phyloP scores from a whole-genome alignment of 2,888 invertebrate species.

The Diaperis boleti region DNA sequence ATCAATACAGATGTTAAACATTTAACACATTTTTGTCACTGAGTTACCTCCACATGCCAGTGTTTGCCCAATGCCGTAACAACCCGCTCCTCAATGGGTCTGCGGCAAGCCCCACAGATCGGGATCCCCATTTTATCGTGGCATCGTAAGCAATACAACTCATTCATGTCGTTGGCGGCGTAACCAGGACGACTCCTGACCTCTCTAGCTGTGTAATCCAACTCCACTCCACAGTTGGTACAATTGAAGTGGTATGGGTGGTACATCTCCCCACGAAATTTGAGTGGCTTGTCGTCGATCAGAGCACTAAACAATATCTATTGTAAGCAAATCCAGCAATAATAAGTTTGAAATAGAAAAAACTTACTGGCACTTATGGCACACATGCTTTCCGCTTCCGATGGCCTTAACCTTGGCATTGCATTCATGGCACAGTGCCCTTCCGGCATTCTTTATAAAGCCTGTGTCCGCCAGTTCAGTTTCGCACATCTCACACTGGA shows the following conservation, averaged over 20 bases:
- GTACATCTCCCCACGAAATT: slow-evolving; percentile 96
- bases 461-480: slow-evolving; percentile 95
- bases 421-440: slow-evolving; percentile 95
- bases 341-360: background rate
- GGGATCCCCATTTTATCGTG: slow-evolving; percentile 99
- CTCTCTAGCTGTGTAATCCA: slow-evolving; percentile 96
- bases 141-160: slow-evolving; percentile 96
- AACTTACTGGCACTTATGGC: slow-evolving; percentile 97
- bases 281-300: slow-evolving; percentile 90
- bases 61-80: slow-evolving; percentile 98
- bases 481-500: slow-evolving; percentile 94
- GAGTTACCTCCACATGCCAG: slow-evolving; percentile 82
- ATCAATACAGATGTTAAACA: no score
- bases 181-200: slow-evolving; percentile 92
- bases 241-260: slow-evolving; percentile 99
- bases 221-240: slow-evolving; percentile 89
- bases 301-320: slow-evolving; percentile 80
- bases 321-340: background rate
- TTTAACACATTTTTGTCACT: no score
- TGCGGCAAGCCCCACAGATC: slow-evolving; percentile 99
- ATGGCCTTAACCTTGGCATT: slow-evolving; percentile 96
- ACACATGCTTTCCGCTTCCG: slow-evolving; percentile 95
- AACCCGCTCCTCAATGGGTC: slow-evolving; percentile 98
- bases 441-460: slow-evolving; percentile 91
- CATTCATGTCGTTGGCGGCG: slow-evolving; percentile 93